Percentiles rank a stretch among this genome's conserved stretches.
These are phyloP conservation scores for Melanotaenia nigrans DNA, from an alignment of 2,797 vertebrate species.

Conservation along the genomic window DNA sequence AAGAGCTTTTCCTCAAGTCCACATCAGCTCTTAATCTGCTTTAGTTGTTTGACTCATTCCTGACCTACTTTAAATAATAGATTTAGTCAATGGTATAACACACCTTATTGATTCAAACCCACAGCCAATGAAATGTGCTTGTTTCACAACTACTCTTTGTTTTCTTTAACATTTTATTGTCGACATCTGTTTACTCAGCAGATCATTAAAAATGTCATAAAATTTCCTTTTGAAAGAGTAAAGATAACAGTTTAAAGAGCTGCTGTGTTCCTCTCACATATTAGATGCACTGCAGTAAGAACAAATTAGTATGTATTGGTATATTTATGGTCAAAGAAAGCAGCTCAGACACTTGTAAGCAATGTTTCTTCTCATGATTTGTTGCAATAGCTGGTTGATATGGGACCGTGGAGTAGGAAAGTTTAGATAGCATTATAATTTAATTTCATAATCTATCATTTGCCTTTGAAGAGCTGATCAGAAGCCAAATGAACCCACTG, in stretches of 20 bases:
- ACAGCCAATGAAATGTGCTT: neutral
- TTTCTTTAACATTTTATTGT: neutral
- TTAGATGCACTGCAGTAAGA: neutral
- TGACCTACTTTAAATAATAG: constrained; percentile 52
- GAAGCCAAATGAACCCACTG: neutral
- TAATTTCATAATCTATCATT: neutral
- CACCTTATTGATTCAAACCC: neutral
- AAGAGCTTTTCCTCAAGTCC: constrained; percentile 4
- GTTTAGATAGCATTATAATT: neutral
- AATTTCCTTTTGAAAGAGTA: neutral
- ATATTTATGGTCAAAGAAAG: neutral
- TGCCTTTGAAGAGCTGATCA: neutral
- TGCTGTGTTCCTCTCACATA: neutral
- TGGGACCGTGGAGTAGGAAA: neutral
- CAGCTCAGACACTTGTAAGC: neutral
- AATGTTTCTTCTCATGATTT: neutral
- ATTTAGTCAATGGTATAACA: constrained; percentile 23
- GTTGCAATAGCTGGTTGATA: neutral
- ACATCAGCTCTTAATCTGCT: constrained; percentile 56
- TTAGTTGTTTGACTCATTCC: constrained; percentile 36
- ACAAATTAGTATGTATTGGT: neutral
- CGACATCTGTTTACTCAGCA: neutral
- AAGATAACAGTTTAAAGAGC: neutral
- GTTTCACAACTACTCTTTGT: neutral
- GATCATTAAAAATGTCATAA: neutral